Evolutionary conservation across 2,113 vertebrate genomes (phyloP).

Genomic region (Vulpes lagopus): DNA sequence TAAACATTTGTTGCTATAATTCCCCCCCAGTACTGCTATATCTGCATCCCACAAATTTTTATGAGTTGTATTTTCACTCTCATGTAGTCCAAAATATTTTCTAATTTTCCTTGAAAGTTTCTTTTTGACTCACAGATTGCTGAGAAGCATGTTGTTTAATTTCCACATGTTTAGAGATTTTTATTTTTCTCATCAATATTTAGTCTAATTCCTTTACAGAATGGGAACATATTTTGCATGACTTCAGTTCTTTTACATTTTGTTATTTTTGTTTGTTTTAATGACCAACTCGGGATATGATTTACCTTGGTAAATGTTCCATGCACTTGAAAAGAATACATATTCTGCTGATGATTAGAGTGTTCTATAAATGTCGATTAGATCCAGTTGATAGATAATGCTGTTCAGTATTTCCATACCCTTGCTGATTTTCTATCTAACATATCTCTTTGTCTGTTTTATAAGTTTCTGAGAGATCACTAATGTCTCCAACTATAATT

Average conservation of each 20-base stretch:
- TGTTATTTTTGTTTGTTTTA: neutral
- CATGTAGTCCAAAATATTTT: neutral
- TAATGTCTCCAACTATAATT: neutral
- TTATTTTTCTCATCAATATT: neutral
- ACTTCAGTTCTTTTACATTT: neutral
- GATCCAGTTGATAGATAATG: neutral
- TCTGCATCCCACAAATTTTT: slow-evolving; percentile 1
- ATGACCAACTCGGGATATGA: neutral
- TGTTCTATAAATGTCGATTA: neutral
- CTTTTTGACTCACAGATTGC: neutral
- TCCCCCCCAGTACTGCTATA: neutral
- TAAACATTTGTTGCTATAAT: neutral
- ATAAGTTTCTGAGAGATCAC: neutral
- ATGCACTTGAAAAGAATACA: neutral
- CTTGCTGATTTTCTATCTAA: neutral
- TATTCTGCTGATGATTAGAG: neutral
- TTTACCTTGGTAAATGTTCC: neutral
- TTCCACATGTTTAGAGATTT: neutral
- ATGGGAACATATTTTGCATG: neutral
- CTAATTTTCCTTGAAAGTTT: neutral
- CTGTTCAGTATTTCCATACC: neutral
- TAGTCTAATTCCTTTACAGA: neutral
- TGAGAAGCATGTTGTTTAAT: neutral
- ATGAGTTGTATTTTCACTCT: neutral
- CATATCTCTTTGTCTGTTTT: neutral